Evolutionary conservation across 2,113 vertebrate genomes (phyloP).

Genomic region (Asarcornis scutulata): DNA sequence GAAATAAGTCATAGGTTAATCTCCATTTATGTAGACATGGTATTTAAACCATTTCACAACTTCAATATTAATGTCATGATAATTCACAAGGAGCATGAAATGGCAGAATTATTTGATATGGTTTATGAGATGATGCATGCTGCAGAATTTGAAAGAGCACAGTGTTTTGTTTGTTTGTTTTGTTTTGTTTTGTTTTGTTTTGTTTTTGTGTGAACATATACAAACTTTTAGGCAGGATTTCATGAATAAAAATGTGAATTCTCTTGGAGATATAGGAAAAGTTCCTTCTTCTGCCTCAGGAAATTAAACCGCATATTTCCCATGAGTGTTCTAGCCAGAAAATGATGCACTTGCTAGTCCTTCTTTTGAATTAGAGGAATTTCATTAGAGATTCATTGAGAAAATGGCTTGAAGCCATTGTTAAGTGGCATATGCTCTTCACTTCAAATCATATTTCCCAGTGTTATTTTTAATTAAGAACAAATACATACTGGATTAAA

Average conservation of each 20-base stretch:
- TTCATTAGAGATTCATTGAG: neutral
- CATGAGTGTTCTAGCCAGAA: neutral
- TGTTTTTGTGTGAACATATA: neutral
- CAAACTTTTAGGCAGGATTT: neutral
- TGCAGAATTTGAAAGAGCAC: neutral
- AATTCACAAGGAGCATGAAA: neutral
- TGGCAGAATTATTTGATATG: neutral
- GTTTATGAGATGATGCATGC: neutral
- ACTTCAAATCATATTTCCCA: neutral
- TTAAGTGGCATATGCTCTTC: neutral
- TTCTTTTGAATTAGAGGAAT: neutral
- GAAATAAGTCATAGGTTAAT: neutral
- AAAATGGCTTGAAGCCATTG: neutral
- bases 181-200: neutral
- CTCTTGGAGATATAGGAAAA: neutral
- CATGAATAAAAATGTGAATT: neutral
- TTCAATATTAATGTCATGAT: neutral
- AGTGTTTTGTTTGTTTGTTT: neutral
- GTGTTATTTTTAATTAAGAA: neutral
- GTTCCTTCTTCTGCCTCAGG: neutral
- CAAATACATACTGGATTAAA: neutral
- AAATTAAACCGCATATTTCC: neutral
- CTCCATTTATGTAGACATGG: neutral
- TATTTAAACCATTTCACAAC: neutral
- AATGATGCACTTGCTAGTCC: neutral